Evolutionary conservation across 2,113 vertebrate genomes (phyloP), one percentile per base, ranked within the genome.

Genomic region (Alligator sinensis): DNA sequence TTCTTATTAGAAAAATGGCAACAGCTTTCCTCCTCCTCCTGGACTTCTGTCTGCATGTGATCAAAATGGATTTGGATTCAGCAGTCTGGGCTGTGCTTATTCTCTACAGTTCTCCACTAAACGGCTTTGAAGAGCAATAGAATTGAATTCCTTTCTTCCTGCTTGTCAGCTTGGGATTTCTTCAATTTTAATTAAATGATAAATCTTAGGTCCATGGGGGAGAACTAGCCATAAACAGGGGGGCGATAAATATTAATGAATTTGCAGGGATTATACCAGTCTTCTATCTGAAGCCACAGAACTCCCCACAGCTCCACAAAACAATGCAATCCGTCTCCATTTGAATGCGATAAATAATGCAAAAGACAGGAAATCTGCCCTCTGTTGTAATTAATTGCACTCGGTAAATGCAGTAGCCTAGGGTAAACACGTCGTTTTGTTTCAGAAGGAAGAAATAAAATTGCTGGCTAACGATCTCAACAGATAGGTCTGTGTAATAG

Each of bases 171-270:
- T 82, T 3, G 22, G 80, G 64, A 91, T 77, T 88, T 91, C 77
- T 87, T 59, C 0, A 0, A 80, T 94, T 92, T 95, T 96, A 96
- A 94, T 94, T 78, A 89, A 76, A 78, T 6, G 0, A 93, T 93
- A 86, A 92, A 95, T 97, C 90, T 88, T 62, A 84, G 55, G 83
- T 95, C 66, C 28, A 1, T 12, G 78, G n/a, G 72, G 6, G 4
- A 91, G 88, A 89, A 89, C 61, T 9, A 84, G 82, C 70, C 88
- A 91, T 47, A 59, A 93, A 92, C 70, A 84, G 70, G 27, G 80
- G 89, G 47, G 58, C 82, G 85, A 93, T 92, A 94, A 94, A 94
- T 62, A 82, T 77, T 95, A 92, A 93, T 93, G 96, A 95, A 94
- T 90, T 95, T 94, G 92, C 54, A 54, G 80, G 80, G 88, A 95